Evolutionary conservation across 2,888 invertebrate genomes (phyloP).

Genomic region (Caradrina kadenii): DNA sequence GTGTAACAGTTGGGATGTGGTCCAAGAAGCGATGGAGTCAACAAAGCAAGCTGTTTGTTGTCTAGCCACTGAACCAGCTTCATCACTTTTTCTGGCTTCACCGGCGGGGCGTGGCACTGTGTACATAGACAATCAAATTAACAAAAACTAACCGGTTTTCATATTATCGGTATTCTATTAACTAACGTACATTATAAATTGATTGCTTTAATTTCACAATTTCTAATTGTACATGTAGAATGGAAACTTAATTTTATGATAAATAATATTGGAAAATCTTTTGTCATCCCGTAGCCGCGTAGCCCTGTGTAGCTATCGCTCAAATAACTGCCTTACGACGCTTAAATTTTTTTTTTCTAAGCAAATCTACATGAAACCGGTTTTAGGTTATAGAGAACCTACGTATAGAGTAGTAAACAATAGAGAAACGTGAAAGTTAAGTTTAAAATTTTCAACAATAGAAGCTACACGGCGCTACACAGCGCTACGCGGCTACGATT

Average conservation of each 20-base stretch:
- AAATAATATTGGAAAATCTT: background rate
- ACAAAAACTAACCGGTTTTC: background rate
- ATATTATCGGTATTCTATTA: no score
- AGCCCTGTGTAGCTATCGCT: no score
- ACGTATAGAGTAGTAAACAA: no score
- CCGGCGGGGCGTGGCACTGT: constrained; percentile 93
- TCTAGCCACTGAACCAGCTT: constrained; percentile 93
- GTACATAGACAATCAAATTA: constrained; percentile 31
- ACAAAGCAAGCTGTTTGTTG: constrained; percentile 91
- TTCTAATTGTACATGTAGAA: background rate
- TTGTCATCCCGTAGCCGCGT: background rate
- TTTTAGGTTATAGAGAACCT: no score
- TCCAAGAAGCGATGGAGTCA: constrained; percentile 92
- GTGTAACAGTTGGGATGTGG: constrained; percentile 98
- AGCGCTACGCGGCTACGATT: background rate
- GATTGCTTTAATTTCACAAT: background rate
- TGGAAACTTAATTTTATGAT: background rate
- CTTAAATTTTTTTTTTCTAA: no score
- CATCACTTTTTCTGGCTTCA: constrained; percentile 93
- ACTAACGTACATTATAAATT: no score
- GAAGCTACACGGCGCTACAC: background rate
- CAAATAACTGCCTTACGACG: no score
- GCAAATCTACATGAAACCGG: no score
- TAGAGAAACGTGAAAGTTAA: no score
- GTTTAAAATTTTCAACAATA: background rate